Percentiles rank a stretch among this genome's conserved stretches.
Evolutionary conservation across 2,888 invertebrate species (phyloP).

Genomic region (Amblyjoppa fuscipennis): DNA sequence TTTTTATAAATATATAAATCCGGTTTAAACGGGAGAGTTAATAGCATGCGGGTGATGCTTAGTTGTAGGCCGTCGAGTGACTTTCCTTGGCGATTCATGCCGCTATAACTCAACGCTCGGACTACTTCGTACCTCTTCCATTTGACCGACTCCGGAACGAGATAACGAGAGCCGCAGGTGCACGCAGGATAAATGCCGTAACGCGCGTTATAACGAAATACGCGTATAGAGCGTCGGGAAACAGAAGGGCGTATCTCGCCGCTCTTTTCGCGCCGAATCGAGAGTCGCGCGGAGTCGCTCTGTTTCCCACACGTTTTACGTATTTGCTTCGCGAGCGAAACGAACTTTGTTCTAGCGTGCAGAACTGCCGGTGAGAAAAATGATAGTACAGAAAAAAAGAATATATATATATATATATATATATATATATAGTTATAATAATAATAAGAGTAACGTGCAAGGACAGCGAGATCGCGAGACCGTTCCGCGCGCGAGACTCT

Average conservation of each 20-base stretch:
- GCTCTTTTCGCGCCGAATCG: not conserved
- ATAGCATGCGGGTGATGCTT: constrained; percentile 38
- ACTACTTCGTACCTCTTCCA: constrained; percentile 15
- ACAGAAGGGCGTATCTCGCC: constrained; percentile 3
- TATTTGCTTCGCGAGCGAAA: not conserved
- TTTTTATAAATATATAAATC: not conserved
- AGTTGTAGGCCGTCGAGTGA: not conserved
- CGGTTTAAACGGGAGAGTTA: constrained; percentile 41
- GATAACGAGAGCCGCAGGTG: constrained; percentile 44
- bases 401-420: not conserved
- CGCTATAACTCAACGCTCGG: constrained; percentile 6
- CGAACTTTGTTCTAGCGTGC: constrained; percentile 29
- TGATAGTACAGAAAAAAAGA: constrained; percentile 1
- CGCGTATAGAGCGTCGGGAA: not conserved
- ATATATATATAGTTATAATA: constrained; percentile 17
- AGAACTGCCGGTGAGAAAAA: constrained; percentile 10
- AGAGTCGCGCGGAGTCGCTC: not conserved
- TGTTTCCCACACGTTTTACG: not conserved
- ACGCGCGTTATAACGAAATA: not conserved
- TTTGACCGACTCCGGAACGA: constrained; percentile 21
- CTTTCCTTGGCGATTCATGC: constrained; percentile 45
- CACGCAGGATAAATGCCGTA: constrained; percentile 8
- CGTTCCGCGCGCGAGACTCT: constrained; percentile 21
- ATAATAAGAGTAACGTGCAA: constrained; percentile 47
- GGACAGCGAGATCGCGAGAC: constrained; percentile 60